Base-by-base conservation (phyloP, 2,113 vertebrate genomes). In the Pavo muticus region DNA sequence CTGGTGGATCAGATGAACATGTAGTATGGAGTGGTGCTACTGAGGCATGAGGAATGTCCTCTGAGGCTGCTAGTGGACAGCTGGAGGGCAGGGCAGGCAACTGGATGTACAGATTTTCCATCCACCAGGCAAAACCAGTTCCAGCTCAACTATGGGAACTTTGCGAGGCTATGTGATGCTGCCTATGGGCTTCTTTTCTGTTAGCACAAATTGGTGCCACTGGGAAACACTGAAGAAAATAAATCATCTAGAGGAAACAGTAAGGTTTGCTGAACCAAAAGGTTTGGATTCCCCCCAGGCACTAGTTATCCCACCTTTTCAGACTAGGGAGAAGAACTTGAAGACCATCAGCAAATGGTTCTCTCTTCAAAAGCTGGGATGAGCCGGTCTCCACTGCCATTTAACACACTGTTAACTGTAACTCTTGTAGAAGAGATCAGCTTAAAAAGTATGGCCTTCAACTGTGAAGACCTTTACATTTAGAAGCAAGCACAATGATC, bases 111-210 rank as follows among this genome's bases (percentile, higher is more conserved):
- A 0, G 0, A 1, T 42, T 77, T 14, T 25, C 61, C 35, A 52
- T 3, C 18, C 14, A 12, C 3, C 1, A 54, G 40, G 32, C 30
- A 87, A 69, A 87, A 72, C 14, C 27, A 4, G 13, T 45, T 25
- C 13, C 57, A 61, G 23, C 9, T 52, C 25, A 52, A 75, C 44
- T 54, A 11, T 1, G n/a, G 20, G 20, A 61, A 7, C 17, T 73
- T 65, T 52, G 9, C 0, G 6, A 89, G 17, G 39, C 15, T 75
- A 0, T 0, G 30, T 57, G 15, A 6, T 81, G 37, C 64, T 68
- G n/a, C 5, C n/a, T 14, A 18, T 16, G 17, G 18, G 15, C 9
- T 54, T 60, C 47, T 83, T 94, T 20, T 37, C 5, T 56, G 11
- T 59, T 37, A 50, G 12, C 64, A 39, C 10, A 67, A 74, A 2